Base-by-base conservation (phyloP, 2,797 vertebrate genomes). In the Trachurus trachurus region DNA sequence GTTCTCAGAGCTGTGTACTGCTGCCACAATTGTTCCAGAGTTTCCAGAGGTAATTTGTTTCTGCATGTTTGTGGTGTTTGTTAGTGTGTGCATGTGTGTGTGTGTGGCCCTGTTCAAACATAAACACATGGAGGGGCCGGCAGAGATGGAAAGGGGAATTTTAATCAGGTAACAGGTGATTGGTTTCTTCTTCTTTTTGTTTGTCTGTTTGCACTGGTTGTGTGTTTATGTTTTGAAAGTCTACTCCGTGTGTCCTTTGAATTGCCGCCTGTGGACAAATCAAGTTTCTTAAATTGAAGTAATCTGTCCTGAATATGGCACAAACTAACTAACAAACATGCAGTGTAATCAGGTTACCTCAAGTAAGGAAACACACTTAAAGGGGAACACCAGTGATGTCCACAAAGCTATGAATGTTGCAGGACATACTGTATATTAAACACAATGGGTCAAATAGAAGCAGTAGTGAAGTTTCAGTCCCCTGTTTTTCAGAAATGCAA, bases 11-110 rank as follows among this genome's bases (percentile, higher is more conserved):
- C 56, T 26, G 69, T 85, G 85, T 80, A 74, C 26, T 5, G 31
- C 40, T 71, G 74, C 81, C 82, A 85, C 74, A 59, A 88, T 90
- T 90, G 85, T 92, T 93, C 69, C 65, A 66, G 17, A 56, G 62
- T 65, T 67, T 78, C 63, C 75, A 82, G 72, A 61, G 72, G 59
- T 72, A 45, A 68, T 84, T 64, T 73, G 64, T 71, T 58, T 66
- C 52, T 80, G 72, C 57, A 1, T 83, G 57, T 86, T 73, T 83
- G 73, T 82, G 63, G 74, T 70, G 45, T 78, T 72, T 80, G 39
- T 61, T 40, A 83, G 29, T 45, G 31, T 34, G 31, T 34, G 31
- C 6, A 4, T 34, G 57, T 70, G 52, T 66, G 31, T 34, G 57
- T 70, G 52, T 66, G 62, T 62, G 64, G 39, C 34, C n/a, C 11